A percentile compares a stretch with the other conserved stretches of the same genome.
Evolutionary conservation across 2,888 invertebrate species (phyloP).

Genomic region (Erynnis tages): DNA sequence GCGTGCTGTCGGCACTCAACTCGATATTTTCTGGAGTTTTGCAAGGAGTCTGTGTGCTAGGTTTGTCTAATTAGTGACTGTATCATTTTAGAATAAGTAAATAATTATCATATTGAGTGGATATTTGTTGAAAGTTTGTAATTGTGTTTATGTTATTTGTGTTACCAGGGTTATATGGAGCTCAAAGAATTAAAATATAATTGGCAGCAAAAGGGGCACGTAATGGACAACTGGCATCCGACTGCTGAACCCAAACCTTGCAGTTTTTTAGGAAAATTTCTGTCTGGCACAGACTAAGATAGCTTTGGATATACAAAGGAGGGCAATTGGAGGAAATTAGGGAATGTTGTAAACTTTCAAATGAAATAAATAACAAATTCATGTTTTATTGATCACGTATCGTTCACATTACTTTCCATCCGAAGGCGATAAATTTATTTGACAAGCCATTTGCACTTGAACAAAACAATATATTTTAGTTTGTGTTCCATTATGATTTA

Average conservation of each 20-base stretch:
- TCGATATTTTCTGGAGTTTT: too few relatives aligned
- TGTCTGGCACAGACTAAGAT: constrained; percentile 75
- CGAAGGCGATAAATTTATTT: constrained; percentile 44
- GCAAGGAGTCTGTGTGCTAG: too few relatives aligned
- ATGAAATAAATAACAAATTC: constrained; percentile 50
- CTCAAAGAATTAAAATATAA: constrained; percentile 90
- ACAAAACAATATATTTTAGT: constrained; percentile 11
- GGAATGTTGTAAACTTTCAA: constrained; percentile 13
- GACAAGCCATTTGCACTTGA: constrained; percentile 37
- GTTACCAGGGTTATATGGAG: constrained; percentile 96
- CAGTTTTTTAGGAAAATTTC: constrained; percentile 94
- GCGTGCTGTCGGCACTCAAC: too few relatives aligned
- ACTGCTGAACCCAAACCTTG: constrained; percentile 88
- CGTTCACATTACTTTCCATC: constrained; percentile 66
- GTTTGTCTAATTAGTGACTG: too few relatives aligned
- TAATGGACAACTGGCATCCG: constrained; percentile 93
- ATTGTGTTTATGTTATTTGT: too few relatives aligned
- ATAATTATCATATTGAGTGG: too few relatives aligned
- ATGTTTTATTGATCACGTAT: constrained; percentile 65
- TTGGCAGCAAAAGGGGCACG: constrained; percentile 93
- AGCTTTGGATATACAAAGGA: too few relatives aligned
- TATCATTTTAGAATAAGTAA: too few relatives aligned
- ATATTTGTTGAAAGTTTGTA: too few relatives aligned
- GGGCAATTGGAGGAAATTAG: too few relatives aligned
- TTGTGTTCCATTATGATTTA: background rate